Base-by-base conservation (phyloP, 2,797 vertebrate species). In the Trachurus trachurus region DNA sequence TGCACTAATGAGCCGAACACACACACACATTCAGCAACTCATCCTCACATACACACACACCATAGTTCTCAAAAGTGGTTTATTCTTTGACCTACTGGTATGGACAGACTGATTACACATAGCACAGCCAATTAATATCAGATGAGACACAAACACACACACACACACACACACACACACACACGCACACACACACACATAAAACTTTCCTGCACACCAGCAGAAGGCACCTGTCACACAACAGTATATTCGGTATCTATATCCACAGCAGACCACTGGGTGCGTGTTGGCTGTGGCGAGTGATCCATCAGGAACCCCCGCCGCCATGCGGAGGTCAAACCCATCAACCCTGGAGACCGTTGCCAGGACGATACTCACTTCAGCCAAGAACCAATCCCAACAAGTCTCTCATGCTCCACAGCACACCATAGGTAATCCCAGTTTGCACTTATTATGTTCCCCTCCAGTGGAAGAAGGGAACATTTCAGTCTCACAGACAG, bases 271-370 rank as follows among this genome's bases (percentile, higher is more conserved):
- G 82, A 78, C 81, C 74, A 29, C 74, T 44, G 74, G 44, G 62
- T 75, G 85, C 82, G 81, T 71, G 81, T 61, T 90, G 88, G 92
- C 85, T 22, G 47, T 21, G 31, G 78, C 60, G 3, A 85, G 86
- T 61, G 86, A 93, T 94, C 88, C 90, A 92, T 93, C 92, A 93
- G 88, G 81, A 74, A 78, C 89, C 89, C 40, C 26, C 26, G 53
- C 81, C 63, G 89, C 81, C 85, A 78, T 56, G 57, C 75, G 67
- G 94, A 93, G 94, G 93, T 94, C 92, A 94, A 90, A 92, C 75
- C 89, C 90, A 93, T 94, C 92, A 92, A 93, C 91, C 92, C 92
- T 71, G 9, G 77, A 90, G 84, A 82, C 77, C 22, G 47, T 22
- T 89, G 92, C 90, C 91, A 93, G 86, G 79, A 89, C 69, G 74